Evolutionary conservation across 2,888 invertebrate species (phyloP), one percentile per base, ranked within the genome.

Genomic region (Caenorhabditis parvicauda): DNA sequence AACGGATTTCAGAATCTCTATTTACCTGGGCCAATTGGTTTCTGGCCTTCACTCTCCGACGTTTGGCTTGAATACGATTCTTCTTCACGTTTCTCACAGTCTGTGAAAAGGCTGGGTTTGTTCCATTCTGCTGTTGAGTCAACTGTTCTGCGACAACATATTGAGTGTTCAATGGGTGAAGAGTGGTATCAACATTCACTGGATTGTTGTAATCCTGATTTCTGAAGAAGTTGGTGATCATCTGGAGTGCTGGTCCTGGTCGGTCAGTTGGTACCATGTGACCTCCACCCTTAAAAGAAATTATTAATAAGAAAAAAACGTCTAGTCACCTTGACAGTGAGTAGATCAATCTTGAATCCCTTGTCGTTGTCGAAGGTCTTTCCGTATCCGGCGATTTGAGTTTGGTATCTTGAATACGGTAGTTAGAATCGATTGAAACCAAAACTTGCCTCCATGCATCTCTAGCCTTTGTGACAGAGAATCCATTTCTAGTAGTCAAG

Each of bases 231-330:
- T 87, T 84, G 21, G 86, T 86, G 44, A 90, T 88, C 81, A 91
- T 83, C 82, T 89, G 88, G 19, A 87, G 85, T 1, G 89, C 88
- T 87, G 89, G 89, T 74, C 87, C 86, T 0, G 90, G 90, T 80
- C 90, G 89, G 83, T 90, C 90, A 29, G 86, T 84, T 0, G 90
- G 89, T 9, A 89, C 89, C 88, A 90, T 89, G 75, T 90, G 90
- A 0, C 91, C 90, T 12, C 90, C 89, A 38, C 72, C 72, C 60
- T 72, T n/a, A n/a, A n/a, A n/a, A n/a, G 46, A 28, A 51, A 28
- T 19, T 41, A n/a, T 14, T 14, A 17, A 19, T 14, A 19, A 41
- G n/a, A 19, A 41, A 41, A 41, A 17, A 41, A 41, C 9, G 35
- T n/a, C 9, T 12, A 32, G 35, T 19, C 24, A 59, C 67, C 54